phyloP scores from a whole-genome alignment of 2,797 vertebrate species.

The Neopelma chrysocephalum region DNA sequence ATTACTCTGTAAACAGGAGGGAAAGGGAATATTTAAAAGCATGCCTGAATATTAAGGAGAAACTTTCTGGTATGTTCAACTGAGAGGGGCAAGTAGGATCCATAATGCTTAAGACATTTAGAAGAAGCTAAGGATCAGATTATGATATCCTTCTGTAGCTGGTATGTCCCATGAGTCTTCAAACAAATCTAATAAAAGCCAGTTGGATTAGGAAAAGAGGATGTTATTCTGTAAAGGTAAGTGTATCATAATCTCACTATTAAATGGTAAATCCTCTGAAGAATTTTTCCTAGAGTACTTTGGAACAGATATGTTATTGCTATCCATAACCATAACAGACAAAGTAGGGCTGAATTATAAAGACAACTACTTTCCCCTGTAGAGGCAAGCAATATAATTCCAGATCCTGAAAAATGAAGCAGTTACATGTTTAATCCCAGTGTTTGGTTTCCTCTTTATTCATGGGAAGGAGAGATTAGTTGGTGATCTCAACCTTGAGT shows the following conservation, averaged over 20 bases:
- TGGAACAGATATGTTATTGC: neutral
- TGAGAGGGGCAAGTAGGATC: neutral
- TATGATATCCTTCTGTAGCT: neutral
- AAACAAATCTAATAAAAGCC: neutral
- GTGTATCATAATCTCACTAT: neutral
- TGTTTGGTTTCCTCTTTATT: neutral
- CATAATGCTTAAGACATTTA: neutral
- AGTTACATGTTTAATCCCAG: neutral
- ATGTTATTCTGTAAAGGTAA: neutral
- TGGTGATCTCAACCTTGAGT: neutral
- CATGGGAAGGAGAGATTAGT: neutral
- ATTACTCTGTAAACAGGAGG: neutral
- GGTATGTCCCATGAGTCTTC: neutral
- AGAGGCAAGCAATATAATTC: neutral
- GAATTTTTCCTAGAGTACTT: neutral
- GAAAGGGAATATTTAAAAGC: neutral
- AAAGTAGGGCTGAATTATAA: neutral
- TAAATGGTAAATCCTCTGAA: slow-evolving; percentile 21
- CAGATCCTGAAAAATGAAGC: neutral
- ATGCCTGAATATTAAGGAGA: neutral
- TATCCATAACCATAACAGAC: neutral
- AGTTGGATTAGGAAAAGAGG: neutral
- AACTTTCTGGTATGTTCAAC: neutral
- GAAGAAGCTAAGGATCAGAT: neutral
- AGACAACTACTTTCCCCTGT: neutral